phyloP scores from a whole-genome alignment of 2,888 invertebrate species.

The Brenthis daphne region DNA sequence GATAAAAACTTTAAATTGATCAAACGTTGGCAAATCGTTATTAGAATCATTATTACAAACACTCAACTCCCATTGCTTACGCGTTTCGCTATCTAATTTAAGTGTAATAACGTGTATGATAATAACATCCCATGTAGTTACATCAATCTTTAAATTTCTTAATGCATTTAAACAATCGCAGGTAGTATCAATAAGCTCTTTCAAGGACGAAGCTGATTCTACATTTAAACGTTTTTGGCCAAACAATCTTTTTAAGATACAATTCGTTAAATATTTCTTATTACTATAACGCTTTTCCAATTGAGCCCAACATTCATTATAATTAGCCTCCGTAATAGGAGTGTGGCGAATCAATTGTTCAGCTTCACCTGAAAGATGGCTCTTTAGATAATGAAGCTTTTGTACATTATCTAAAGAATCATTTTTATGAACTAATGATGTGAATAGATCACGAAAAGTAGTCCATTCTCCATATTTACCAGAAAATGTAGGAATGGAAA shows the following conservation, averaged over 20 bases:
- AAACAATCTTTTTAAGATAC: constrained; percentile 6
- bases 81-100: constrained; percentile 25
- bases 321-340: constrained; percentile 21
- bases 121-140: constrained; percentile 25
- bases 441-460: constrained; percentile 1
- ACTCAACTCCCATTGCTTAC: constrained; percentile 25
- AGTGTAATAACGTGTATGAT: constrained; percentile 17
- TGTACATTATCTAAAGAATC: constrained; percentile 40
- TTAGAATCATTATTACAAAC: background rate
- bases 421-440: constrained; percentile 31
- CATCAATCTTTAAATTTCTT: constrained; percentile 12
- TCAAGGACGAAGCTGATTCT: background rate
- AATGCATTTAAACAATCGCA: constrained; percentile 22
- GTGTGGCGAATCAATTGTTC: constrained; percentile 39
- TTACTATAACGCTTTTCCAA: constrained; percentile 24
- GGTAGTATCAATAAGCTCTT: constrained; percentile 22
- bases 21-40: too few relatives aligned
- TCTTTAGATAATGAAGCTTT: constrained; percentile 26
- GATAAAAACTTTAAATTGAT: too few relatives aligned
- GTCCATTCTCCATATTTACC: constrained; percentile 39
- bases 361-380: constrained; percentile 40
- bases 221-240: background rate
- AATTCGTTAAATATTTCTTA: constrained; percentile 17
- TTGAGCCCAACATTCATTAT: constrained; percentile 21
- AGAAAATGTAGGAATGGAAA: constrained; percentile 13